Conservation (phyloP, 2,888 invertebrate genomes). For the Orthosia gracilis region DNA sequence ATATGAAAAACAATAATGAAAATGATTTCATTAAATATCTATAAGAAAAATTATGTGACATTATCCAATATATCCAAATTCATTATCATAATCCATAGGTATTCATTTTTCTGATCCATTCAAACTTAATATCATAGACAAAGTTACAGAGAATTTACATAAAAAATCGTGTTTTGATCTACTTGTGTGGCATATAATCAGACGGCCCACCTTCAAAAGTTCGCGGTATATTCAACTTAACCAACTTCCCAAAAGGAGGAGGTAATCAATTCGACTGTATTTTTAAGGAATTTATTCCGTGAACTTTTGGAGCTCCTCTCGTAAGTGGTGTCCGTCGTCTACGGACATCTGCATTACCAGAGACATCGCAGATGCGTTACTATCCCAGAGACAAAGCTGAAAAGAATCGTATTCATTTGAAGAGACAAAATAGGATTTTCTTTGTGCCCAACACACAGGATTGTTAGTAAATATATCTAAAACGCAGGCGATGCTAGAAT, state of each 20-base stretch:
- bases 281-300: no score
- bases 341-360: neutral
- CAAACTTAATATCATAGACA: neutral
- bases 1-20: neutral
- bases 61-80: no score
- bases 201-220: no score
- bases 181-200: no score
- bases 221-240: no score
- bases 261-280: no score
- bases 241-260: no score
- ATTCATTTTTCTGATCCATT: neutral
- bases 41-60: neutral
- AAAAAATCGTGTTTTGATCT: no score
- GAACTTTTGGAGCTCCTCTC: no score
- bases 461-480: slow-evolving; percentile 67
- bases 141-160: no score
- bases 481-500: slow-evolving; percentile 63
- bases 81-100: no score
- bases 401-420: neutral
- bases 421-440: neutral
- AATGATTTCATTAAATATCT: neutral
- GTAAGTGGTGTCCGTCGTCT: neutral
- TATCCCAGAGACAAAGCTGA: neutral
- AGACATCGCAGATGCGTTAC: neutral
- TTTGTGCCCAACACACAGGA: slow-evolving; percentile 25